Base-by-base conservation (phyloP, 2,797 vertebrate species). In the Cetoscarus ocellatus region DNA sequence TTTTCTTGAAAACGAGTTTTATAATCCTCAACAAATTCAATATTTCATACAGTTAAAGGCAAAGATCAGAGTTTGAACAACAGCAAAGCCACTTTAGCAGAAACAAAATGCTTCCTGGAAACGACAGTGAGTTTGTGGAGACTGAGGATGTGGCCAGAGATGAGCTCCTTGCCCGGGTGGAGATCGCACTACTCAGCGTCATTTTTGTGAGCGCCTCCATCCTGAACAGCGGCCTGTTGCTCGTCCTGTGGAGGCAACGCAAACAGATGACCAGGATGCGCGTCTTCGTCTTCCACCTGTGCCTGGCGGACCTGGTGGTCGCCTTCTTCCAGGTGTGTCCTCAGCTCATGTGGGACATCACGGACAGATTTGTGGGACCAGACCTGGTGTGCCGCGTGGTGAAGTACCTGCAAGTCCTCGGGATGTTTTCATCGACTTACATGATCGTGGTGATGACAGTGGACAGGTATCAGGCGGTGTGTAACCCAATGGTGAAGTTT, bases 291-390 rank as follows among this genome's bases (percentile, higher is more conserved):
- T 89, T 92, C 53, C 91, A 94, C 85, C 77, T 94, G 62, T 94
- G 92, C 75, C 64, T 94, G 61, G 91, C 93, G 19, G 91, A 94
- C 54, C 77, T 94, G 55, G 90, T 94, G 67, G 93, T 94, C 15
- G 86, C 90, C 1, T 92, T 94, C 70, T 94, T 94, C 73, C 93
- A 94, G 67, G 93, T 94, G 76, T 93, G 92, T 44, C 93, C 93
- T 9, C 93, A 94, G 70, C 88, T 94, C 59, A 77, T 93, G 19
- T 94, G 93, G 93, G 91, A 93, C 76, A 90, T 94, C 78, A 94
- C 93, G 0, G 92, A 93, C 85, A 79, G 91, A 27, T 94, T 94
- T 70, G 69, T 85, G 0, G 93, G 92, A 3, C 90, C 93, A 0
- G 93, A 94, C 84, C 39, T 88, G 15, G 42, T 94, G 67, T 94